Conservation (phyloP, 2,888 invertebrate species). For the Patella caerulea region DNA sequence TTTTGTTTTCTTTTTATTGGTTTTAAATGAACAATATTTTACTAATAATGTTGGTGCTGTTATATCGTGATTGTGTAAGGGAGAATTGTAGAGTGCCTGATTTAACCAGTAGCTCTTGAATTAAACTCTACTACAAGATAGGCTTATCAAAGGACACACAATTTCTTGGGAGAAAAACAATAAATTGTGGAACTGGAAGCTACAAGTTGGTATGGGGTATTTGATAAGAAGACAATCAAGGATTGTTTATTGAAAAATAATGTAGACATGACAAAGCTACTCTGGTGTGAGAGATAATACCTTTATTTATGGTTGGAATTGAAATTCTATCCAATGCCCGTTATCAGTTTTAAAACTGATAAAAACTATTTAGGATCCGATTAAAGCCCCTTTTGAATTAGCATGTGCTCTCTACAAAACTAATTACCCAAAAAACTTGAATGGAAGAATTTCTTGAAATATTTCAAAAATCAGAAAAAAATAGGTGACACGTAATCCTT, state of each 20-base stretch:
- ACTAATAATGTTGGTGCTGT: no score
- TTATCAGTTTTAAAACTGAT: constrained; percentile 3
- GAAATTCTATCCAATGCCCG: constrained; percentile 1
- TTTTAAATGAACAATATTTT: no score
- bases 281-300: not conserved
- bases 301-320: constrained; percentile 7
- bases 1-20: no score
- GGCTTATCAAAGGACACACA: no score
- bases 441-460: no score
- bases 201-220: constrained; percentile 5
- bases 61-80: not conserved
- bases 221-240: constrained; percentile 2
- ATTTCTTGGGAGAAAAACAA: constrained; percentile 1
- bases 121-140: not conserved
- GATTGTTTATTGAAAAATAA: constrained; percentile 7
- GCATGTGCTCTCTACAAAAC: no score
- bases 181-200: not conserved
- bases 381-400: no score
- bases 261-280: constrained; percentile 9
- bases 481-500: no score
- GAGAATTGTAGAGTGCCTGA: not conserved
- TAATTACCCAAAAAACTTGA: no score
- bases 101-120: constrained; percentile 8
- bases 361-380: constrained; percentile 1
- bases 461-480: no score